phyloP scores from a whole-genome alignment of 2,113 vertebrate genomes.

The Sceloporus undulatus region DNA sequence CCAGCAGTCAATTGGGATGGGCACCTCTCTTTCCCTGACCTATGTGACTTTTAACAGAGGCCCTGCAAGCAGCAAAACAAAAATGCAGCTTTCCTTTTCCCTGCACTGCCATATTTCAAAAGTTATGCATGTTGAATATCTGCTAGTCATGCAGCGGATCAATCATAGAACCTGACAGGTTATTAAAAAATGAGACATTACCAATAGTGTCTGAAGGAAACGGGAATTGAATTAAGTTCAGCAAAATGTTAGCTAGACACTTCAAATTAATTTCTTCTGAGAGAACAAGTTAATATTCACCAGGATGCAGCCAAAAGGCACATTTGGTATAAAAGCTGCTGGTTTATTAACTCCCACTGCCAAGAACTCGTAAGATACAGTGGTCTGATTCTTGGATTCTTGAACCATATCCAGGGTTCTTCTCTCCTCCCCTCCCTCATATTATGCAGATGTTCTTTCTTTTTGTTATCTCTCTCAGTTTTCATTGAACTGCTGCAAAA shows the following conservation, averaged over 20 bases:
- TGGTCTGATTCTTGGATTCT: conserved; percentile 32
- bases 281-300: conserved; percentile 31
- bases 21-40: too few species aligned
- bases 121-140: neutral
- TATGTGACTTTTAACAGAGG: neutral
- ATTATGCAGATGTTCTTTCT: conserved; percentile 23
- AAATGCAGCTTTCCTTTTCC: neutral
- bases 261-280: conserved; percentile 52
- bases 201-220: neutral
- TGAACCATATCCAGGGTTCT: conserved; percentile 13
- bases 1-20: neutral
- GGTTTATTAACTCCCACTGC: conserved; percentile 36
- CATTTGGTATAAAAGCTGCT: conserved; percentile 31
- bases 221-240: conserved; percentile 42
- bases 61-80: neutral
- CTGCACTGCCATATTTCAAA: neutral
- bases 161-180: neutral
- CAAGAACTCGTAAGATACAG: conserved; percentile 15
- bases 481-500: neutral
- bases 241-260: conserved; percentile 15
- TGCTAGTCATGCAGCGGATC: neutral
- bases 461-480: conserved; percentile 12
- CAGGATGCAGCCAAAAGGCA: conserved; percentile 18
- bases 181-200: neutral
- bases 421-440: neutral